phyloP scores from a whole-genome alignment of 2,113 vertebrate genomes.

The Montifringilla adamsi region DNA sequence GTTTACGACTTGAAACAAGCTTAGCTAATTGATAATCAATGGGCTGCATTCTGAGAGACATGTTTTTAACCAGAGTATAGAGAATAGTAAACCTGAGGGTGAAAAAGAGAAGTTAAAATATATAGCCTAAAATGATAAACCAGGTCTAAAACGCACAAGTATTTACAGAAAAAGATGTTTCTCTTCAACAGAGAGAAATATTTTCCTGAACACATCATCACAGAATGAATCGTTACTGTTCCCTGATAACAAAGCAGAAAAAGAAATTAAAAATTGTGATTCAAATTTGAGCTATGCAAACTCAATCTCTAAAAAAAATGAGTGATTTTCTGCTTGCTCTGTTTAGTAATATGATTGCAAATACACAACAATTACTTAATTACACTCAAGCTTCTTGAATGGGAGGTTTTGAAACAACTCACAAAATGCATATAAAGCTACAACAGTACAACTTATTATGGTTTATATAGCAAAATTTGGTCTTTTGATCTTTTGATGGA shows the following conservation, averaged over 20 bases:
- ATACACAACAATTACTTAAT: background rate
- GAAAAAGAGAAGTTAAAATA: background rate
- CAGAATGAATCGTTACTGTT: background rate
- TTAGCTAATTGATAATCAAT: constrained; percentile 38
- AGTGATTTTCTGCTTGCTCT: background rate
- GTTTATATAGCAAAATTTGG: background rate
- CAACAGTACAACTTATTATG: background rate
- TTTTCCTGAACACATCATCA: background rate
- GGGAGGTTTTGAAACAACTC: background rate
- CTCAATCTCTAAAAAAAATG: background rate
- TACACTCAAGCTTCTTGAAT: background rate
- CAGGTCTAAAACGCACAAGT: background rate
- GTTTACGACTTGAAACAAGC: constrained; percentile 19
- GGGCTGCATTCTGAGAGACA: background rate
- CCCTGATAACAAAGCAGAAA: background rate
- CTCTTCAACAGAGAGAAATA: background rate
- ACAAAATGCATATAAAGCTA: background rate
- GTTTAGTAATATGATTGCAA: background rate
- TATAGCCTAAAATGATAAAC: background rate
- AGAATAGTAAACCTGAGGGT: background rate
- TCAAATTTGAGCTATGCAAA: background rate
- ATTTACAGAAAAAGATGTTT: background rate
- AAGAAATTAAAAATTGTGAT: background rate
- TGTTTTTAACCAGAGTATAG: background rate
- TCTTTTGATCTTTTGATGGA: background rate